Conservation (phyloP, 2,888 invertebrate genomes). For the Tipula confusa region DNA sequence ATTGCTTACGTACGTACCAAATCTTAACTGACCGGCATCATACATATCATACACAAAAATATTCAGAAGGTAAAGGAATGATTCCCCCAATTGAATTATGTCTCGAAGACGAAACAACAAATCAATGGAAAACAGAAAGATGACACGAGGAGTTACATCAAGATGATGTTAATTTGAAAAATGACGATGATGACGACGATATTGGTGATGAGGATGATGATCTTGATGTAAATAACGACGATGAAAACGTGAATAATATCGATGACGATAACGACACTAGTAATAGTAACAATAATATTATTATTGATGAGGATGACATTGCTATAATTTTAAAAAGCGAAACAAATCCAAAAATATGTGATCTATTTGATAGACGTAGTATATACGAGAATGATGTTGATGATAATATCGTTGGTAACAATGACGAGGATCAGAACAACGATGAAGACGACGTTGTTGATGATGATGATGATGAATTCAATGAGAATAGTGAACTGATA, state of each 20-base stretch:
- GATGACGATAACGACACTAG: slow-evolving; percentile 30
- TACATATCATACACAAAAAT: neutral
- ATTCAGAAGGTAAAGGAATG: slow-evolving; percentile 27
- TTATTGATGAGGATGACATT: slow-evolving; percentile 13
- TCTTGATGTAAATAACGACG: slow-evolving; percentile 35
- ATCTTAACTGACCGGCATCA: slow-evolving; percentile 43
- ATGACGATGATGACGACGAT: slow-evolving; percentile 38
- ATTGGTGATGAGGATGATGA: slow-evolving; percentile 21
- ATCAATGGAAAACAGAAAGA: slow-evolving; percentile 39
- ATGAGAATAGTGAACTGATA: slow-evolving; percentile 28
- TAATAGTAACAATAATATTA: slow-evolving; percentile 31
- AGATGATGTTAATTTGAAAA: slow-evolving; percentile 38
- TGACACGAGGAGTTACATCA: slow-evolving; percentile 39
- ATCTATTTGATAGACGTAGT: slow-evolving; percentile 31
- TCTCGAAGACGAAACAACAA: slow-evolving; percentile 45
- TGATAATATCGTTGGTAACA: slow-evolving; percentile 4
- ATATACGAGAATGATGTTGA: slow-evolving; percentile 27
- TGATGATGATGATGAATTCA: slow-evolving; percentile 41
- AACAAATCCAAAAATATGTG: neutral
- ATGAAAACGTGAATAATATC: slow-evolving; percentile 31
- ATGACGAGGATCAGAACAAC: slow-evolving; percentile 35
- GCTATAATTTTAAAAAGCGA: neutral
- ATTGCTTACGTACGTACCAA: slow-evolving; percentile 39
- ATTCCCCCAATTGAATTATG: slow-evolving; percentile 43
- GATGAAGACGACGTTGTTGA: slow-evolving; percentile 44